Evolutionary conservation across 2,113 vertebrate genomes (phyloP).

Genomic region (Microcebus griseorufus): DNA sequence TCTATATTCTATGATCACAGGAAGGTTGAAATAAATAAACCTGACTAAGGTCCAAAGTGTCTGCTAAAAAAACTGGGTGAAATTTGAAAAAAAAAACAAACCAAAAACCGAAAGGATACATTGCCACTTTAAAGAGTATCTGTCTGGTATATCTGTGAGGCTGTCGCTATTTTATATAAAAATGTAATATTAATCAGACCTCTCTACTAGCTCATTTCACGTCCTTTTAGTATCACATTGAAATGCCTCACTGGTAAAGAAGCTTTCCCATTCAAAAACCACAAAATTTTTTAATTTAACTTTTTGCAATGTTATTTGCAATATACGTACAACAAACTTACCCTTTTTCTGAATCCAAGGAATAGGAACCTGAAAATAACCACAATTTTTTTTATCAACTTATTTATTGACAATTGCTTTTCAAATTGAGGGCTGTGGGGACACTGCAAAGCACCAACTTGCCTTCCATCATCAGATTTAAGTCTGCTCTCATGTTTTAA

Average conservation of each 20-base stretch:
- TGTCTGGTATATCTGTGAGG: neutral
- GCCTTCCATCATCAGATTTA: neutral
- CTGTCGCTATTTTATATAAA: constrained; percentile 22
- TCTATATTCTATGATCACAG: neutral
- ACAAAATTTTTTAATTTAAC: neutral
- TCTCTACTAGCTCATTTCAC: neutral
- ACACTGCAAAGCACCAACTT: neutral
- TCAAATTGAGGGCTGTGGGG: neutral
- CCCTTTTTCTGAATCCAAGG: constrained; percentile 12
- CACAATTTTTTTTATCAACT: neutral
- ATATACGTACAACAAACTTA: neutral
- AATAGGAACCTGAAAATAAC: constrained; percentile 31
- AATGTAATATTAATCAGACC: neutral
- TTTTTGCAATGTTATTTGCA: neutral
- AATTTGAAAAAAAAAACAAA: neutral
- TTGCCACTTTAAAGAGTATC: neutral
- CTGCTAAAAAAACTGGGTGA: neutral
- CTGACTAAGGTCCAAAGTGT: neutral
- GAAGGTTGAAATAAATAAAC: constrained; percentile 1
- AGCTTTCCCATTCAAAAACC: neutral
- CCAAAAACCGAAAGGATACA: neutral
- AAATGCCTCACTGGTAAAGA: neutral
- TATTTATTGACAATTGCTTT: constrained; percentile 40
- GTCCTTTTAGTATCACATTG: neutral
- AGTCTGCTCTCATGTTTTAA: neutral